These are phyloP conservation scores for Naso thynnoides DNA, from an alignment of 2,797 vertebrate species.

Conservation along the genomic window DNA sequence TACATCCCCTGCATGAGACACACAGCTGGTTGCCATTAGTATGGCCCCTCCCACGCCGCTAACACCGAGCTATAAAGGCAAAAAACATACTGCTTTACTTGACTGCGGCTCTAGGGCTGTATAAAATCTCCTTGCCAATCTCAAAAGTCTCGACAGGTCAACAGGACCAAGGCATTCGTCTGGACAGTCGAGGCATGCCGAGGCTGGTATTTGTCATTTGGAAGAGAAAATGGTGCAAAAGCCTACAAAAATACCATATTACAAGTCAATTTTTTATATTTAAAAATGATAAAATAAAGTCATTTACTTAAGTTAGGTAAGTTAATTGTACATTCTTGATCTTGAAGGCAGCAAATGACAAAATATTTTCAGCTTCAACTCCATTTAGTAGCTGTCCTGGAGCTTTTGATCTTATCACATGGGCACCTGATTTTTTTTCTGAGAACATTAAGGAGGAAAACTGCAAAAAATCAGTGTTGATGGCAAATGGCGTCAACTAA, in stretches of 20 bases:
- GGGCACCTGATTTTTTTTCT: not conserved
- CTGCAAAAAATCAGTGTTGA: too few relatives aligned
- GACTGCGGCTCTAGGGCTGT: slow-evolving; percentile 31
- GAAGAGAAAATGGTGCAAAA: not conserved
- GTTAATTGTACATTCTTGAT: too few relatives aligned
- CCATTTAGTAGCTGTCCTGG: not conserved
- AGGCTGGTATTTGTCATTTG: not conserved
- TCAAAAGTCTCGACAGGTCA: slow-evolving; percentile 31
- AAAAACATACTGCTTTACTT: slow-evolving; percentile 49
- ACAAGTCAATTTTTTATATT: not conserved
- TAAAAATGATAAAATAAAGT: not conserved
- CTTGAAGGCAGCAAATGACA: not conserved
- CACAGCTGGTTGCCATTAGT: slow-evolving; percentile 79
- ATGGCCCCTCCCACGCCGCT: slow-evolving; percentile 37
- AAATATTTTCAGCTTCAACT: not conserved
- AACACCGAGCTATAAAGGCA: slow-evolving; percentile 47
- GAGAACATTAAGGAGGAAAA: not conserved
- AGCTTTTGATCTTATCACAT: not conserved
- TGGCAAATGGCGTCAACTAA: too few relatives aligned
- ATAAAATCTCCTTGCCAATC: slow-evolving; percentile 29
- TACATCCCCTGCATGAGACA: slow-evolving; percentile 65
- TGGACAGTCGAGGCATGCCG: not conserved
- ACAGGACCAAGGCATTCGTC: slow-evolving; percentile 15
- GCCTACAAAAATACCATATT: not conserved
- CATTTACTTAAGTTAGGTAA: not conserved